Percentiles rank a stretch among this genome's conserved stretches.
Conservation (phyloP, 1,140 invertebrate genomes). For the Lepidotrigona ventralis region DNA sequence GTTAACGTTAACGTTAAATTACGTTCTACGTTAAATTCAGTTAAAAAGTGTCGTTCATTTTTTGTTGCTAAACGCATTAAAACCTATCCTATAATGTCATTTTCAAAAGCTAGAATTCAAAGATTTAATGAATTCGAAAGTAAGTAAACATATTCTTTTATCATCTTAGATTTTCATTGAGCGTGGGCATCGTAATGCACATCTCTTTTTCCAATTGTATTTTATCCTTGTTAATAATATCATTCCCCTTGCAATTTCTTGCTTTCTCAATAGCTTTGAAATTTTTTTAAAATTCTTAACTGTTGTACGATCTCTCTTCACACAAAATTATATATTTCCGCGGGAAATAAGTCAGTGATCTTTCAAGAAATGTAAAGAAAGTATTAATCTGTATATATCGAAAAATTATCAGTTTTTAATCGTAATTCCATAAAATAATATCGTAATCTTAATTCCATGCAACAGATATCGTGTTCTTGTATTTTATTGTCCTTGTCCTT, state of each 20-base stretch:
- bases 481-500: no score
- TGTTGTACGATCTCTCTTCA: neutral
- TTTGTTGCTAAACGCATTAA: neutral
- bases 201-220: no score
- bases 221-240: neutral
- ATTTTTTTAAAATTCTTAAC: neutral
- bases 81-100: constrained; percentile 70
- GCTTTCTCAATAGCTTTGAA: neutral
- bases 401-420: no score
- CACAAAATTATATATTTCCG: neutral
- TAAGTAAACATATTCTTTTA: constrained; percentile 63
- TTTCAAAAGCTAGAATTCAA: constrained; percentile 77
- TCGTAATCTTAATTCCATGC: no score
- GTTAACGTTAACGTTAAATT: neutral
- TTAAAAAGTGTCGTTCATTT: neutral
- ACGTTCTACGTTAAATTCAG: neutral
- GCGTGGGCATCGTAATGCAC: neutral
- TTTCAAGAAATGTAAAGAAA: neutral
- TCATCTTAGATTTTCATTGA: neutral
- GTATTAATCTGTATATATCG: neutral
- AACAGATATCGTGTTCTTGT: no score
- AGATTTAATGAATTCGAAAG: constrained; percentile 77
- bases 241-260: neutral
- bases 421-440: no score
- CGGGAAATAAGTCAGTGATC: neutral